Evolutionary conservation across 2,888 invertebrate genomes (phyloP), one percentile per base, ranked within the genome.

Genomic region (Eumacrocentrus americanus): DNA sequence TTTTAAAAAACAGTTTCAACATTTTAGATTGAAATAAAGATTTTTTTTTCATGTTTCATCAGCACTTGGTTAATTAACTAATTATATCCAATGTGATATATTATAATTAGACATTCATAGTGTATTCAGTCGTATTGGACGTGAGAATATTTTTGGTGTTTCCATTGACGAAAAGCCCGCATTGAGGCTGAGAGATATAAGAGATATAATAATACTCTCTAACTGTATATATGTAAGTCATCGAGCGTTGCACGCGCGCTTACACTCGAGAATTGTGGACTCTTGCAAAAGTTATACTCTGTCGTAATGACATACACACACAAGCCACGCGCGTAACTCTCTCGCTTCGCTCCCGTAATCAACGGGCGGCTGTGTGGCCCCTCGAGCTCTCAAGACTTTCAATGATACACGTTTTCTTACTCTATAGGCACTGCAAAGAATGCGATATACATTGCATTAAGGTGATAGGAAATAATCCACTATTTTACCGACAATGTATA

Each of bases 261-360:
- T n/a, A n/a, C 16, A 18, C 9, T 42, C 9, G 9, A 50, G 34
- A 50, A 25, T 14, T 29, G 29, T 50, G 14, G 11, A 34, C 34
- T 50, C 50, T 50, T 50, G 50, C 50, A 50, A 50, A 50, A 50
- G 50, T 25, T 50, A 34, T 35, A 22, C 5, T 34, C 50, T 50
- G 50, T 50, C 50, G 50, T 50, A 50, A 50, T 50, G 29, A 5
- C 18, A 29, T 29, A 34, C 23, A 47, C 14, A 12, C 29, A 50
- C 22, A 4, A 50, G 34, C 12, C 34, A 51, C 35, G 35, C 29
- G 40, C 34, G 52, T 58, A 58, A 58, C 44, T 51, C 46, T 51
- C 51, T 54, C 40, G 38, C 16, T 6, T 50, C 35, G 44, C 52
- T 58, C 38, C 46, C 51, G 52, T 58, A 58, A 50, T 50, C 50